phyloP scores from a whole-genome alignment of 2,797 vertebrate species.

The Triplophysa yarkandensis region DNA sequence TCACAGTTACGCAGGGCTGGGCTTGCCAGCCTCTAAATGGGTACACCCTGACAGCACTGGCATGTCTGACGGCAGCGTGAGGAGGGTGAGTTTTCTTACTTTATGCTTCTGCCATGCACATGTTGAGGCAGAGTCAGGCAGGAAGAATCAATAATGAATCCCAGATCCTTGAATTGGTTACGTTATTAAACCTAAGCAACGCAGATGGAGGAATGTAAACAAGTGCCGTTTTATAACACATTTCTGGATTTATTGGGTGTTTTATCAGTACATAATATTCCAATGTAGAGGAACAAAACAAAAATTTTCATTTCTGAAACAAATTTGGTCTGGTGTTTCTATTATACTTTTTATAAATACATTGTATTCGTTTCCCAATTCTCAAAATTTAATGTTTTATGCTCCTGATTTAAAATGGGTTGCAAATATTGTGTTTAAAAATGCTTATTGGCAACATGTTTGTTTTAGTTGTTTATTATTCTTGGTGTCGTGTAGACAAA shows the following conservation, averaged over 20 bases:
- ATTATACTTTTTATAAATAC: background rate
- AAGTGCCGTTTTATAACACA: background rate
- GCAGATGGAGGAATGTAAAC: background rate
- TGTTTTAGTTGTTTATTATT: background rate
- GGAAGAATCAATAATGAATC: background rate
- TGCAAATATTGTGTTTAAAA: background rate
- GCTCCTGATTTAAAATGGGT: background rate
- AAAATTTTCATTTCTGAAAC: background rate
- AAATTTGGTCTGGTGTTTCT: no score
- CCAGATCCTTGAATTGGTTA: slow-evolving; percentile 1
- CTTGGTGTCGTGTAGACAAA: background rate
- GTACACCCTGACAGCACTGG: slow-evolving; percentile 88
- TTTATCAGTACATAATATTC: background rate
- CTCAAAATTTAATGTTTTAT: no score
- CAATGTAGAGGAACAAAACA: no score
- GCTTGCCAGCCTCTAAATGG: slow-evolving; percentile 91
- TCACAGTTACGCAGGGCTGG: slow-evolving; percentile 87
- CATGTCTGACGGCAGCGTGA: slow-evolving; percentile 83
- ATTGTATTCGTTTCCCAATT: background rate
- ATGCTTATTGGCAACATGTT: background rate
- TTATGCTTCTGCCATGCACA: background rate
- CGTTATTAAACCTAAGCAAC: background rate
- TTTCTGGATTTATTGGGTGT: background rate
- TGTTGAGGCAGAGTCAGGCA: background rate
- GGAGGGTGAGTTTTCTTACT: slow-evolving; percentile 79